phyloP scores from a whole-genome alignment of 2,888 invertebrate species.

The Trimorus sp. region DNA sequence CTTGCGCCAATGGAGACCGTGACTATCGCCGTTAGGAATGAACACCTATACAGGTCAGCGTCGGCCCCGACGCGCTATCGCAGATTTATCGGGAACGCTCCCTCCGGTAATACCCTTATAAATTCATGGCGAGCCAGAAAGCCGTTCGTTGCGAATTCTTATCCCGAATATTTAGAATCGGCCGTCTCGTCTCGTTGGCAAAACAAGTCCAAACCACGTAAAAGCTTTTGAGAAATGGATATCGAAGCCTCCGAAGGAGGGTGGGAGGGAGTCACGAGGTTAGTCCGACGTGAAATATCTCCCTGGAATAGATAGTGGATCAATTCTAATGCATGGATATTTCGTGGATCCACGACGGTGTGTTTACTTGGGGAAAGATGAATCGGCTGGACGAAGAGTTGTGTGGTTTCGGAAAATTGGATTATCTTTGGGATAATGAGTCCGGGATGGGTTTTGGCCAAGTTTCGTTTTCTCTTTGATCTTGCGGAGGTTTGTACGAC shows the following conservation, averaged over 20 bases:
- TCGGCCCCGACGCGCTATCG: slow-evolving; percentile 68
- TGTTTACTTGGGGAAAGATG: slow-evolving; percentile 31
- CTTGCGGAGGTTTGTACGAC: no score
- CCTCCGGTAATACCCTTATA: slow-evolving; percentile 73
- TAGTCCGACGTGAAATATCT: slow-evolving; percentile 44
- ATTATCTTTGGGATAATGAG: no score
- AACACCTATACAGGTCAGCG: slow-evolving; percentile 65
- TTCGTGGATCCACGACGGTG: slow-evolving; percentile 25
- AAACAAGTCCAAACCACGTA: slow-evolving; percentile 58
- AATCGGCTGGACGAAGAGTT: not conserved
- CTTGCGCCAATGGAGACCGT: slow-evolving; percentile 63
- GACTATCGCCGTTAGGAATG: slow-evolving; percentile 65
- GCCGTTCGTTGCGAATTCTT: slow-evolving; percentile 69
- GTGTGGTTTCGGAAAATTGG: no score
- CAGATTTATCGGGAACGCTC: slow-evolving; percentile 73
- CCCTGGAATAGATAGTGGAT: slow-evolving; percentile 41
- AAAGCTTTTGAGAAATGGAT: slow-evolving; percentile 62
- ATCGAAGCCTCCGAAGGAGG: slow-evolving; percentile 30
- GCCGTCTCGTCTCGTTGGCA: slow-evolving; percentile 48
- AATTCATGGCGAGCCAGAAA: slow-evolving; percentile 72
- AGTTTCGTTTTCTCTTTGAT: no score
- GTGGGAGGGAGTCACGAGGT: slow-evolving; percentile 25
- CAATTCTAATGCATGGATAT: slow-evolving; percentile 54
- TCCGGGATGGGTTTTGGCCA: no score
- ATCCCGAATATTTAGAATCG: slow-evolving; percentile 64